Evolutionary conservation across 1,140 invertebrate genomes (phyloP).

Genomic region (Medauroidea extradentata): DNA sequence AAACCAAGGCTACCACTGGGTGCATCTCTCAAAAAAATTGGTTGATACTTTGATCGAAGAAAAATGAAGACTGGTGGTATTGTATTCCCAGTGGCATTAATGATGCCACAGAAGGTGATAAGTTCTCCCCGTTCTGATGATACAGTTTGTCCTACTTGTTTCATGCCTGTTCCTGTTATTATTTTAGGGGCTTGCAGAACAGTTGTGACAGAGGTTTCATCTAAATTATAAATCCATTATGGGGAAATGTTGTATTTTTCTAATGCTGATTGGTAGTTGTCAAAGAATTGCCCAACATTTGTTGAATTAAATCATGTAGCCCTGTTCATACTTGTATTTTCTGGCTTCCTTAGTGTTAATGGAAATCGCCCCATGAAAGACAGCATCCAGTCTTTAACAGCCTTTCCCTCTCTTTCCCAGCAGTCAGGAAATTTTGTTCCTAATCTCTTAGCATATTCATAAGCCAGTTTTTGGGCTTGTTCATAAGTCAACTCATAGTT

Average conservation of each 20-base stretch:
- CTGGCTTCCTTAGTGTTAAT: constrained; percentile 35
- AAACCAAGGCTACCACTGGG: background rate
- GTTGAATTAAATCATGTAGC: constrained; percentile 37
- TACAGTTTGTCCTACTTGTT: constrained; percentile 39
- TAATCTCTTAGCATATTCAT: constrained; percentile 31
- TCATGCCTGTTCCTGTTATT: constrained; percentile 30
- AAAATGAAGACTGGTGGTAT: constrained; percentile 41
- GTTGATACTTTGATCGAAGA: constrained; percentile 17
- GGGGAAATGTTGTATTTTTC: no score
- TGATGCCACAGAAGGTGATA: constrained; percentile 36
- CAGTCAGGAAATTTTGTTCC: constrained; percentile 21
- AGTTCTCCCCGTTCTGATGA: constrained; percentile 40
- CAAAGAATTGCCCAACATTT: constrained; percentile 35
- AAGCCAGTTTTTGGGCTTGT: constrained; percentile 30
- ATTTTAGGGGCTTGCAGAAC: constrained; percentile 31
- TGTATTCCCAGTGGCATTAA: constrained; percentile 37
- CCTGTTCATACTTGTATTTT: constrained; percentile 38
- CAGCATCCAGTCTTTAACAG: constrained; percentile 35
- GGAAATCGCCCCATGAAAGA: constrained; percentile 37
- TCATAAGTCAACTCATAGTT: constrained; percentile 31
- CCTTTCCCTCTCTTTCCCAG: constrained; percentile 20
- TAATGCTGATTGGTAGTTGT: constrained; percentile 23
- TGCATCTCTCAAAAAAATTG: background rate
- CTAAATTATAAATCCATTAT: constrained; percentile 29
- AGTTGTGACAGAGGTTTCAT: constrained; percentile 29